Conservation (phyloP, 2,797 vertebrate species). For the Falco concolor region DNA sequence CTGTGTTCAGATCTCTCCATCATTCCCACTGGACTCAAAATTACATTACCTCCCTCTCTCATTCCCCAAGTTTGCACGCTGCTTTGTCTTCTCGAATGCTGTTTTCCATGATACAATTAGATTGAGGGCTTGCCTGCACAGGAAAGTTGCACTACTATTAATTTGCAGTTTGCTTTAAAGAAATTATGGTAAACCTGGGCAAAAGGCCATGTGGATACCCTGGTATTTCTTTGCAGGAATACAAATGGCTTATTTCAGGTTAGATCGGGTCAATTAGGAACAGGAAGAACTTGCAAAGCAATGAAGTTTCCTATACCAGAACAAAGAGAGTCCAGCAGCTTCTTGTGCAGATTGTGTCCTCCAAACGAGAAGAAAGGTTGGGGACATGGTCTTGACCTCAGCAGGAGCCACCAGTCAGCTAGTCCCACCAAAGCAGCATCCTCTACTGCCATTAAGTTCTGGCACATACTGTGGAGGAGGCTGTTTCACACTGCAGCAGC, state of each 20-base stretch:
- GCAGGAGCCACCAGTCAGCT: not conserved
- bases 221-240: constrained; percentile 32
- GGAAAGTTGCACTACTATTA: constrained; percentile 31
- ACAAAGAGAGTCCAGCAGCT: not conserved
- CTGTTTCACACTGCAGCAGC: not conserved
- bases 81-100: constrained; percentile 4
- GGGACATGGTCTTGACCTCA: not conserved
- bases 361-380: not conserved
- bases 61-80: not conserved
- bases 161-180: constrained; percentile 44
- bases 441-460: not conserved
- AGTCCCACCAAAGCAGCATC: not conserved
- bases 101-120: constrained; percentile 37
- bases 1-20: not conserved
- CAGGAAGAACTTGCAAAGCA: constrained; percentile 53
- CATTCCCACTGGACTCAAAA: not conserved
- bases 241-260: constrained; percentile 22
- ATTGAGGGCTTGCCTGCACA: constrained; percentile 60
- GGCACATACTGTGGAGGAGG: not conserved
- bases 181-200: constrained; percentile 42
- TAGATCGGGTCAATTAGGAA: constrained; percentile 30
- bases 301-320: not conserved
- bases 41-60: not conserved
- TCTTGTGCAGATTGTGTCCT: not conserved
- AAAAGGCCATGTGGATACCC: constrained; percentile 33